Conservation (phyloP, 2,888 invertebrate genomes). For the Portevinia maculata region DNA sequence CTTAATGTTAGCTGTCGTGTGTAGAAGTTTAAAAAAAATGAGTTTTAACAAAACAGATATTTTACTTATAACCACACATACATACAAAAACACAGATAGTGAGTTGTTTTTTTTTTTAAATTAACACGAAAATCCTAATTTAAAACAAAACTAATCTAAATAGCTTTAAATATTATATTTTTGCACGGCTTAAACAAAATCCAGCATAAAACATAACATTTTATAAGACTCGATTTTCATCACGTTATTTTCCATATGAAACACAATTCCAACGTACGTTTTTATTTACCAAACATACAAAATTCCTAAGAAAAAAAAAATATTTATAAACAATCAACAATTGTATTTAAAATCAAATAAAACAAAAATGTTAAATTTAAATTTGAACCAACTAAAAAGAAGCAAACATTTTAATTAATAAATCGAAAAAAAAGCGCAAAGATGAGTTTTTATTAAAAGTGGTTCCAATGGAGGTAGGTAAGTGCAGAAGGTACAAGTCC, state of each 20-base stretch:
- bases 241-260: slow-evolving; percentile 31
- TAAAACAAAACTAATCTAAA: slow-evolving; percentile 40
- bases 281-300: slow-evolving; percentile 23
- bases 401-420: slow-evolving; percentile 48
- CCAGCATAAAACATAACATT: slow-evolving; percentile 8
- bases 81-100: not conserved
- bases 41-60: slow-evolving; percentile 11
- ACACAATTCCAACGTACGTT: slow-evolving; percentile 51
- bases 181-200: slow-evolving; percentile 65
- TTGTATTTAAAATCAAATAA: slow-evolving; percentile 63
- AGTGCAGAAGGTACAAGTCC: too few species aligned
- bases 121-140: slow-evolving; percentile 17
- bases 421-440: slow-evolving; percentile 61
- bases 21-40: slow-evolving; percentile 36
- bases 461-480: too few species aligned
- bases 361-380: slow-evolving; percentile 56
- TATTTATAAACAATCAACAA: slow-evolving; percentile 68
- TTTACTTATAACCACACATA: slow-evolving; percentile 25
- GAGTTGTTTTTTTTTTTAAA: slow-evolving; percentile 22
- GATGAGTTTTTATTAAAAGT: too few species aligned
- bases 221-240: slow-evolving; percentile 47
- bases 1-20: slow-evolving; percentile 56
- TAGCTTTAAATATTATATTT: slow-evolving; percentile 68
- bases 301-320: slow-evolving; percentile 18
- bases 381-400: slow-evolving; percentile 49